Evolutionary conservation across 64 coral and sea anemone species (phyloP), one percentile per base, ranked within the genome.

Genomic region (Stichodactyla helianthus): DNA sequence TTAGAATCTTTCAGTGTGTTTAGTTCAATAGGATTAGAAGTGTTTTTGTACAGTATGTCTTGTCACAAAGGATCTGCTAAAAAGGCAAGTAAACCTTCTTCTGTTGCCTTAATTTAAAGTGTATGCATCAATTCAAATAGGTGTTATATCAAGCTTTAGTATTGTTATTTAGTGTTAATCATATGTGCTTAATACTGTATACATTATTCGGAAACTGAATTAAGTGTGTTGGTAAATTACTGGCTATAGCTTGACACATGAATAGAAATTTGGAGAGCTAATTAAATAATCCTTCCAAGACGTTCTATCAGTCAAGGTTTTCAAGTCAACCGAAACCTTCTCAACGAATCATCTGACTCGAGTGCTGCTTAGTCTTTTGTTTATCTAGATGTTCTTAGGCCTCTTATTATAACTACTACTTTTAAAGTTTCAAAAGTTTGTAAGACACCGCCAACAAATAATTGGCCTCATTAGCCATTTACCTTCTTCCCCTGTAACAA

Each of bases 1-100:
- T 31, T 74, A 6, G 68, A 27, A 13, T 74, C 10, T 74, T 9
- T 74, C 27, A 74, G n/a, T 23, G 25, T 74, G 8, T 74, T 8
- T 12, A 25, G 68, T 74, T 74, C 10, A 74, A 74, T 74, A 25
- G 68, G 68, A 74, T 74, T 74, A 74, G 68, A 23, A 74, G 25
- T 13, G 68, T 74, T 74, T 74, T 74, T 31, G 68, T 74, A 74
- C 68, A 74, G n/a, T 74, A 74, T n/a, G 68, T 31, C n/a, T 31
- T 74, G 68, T 74, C 68, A 74, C 23, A 74, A 74, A 74, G 25
- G n/a, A 74, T 74, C 68, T 74, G 25, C 68, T 8, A 31, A 31
- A 74, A 74, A n/a, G 68, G 68, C 68, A 74, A 74, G 68, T 74
- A 74, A 26, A 74, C 68, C 68, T 74, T 74, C 26, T 74, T 74